Conservation (phyloP, 2,113 vertebrate genomes). For the Scytalopus superciliaris region DNA sequence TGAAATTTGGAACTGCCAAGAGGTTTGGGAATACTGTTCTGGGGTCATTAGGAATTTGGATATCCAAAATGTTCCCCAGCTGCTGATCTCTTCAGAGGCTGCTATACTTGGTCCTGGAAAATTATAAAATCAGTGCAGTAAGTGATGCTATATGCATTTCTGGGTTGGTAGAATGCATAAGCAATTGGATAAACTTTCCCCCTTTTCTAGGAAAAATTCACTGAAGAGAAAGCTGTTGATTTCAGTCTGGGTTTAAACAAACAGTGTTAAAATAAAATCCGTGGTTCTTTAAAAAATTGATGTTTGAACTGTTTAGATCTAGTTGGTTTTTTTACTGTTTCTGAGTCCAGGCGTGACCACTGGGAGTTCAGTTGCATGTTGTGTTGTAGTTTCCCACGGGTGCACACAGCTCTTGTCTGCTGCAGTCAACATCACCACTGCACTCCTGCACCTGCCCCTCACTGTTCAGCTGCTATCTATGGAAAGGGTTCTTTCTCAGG, state of each 20-base stretch:
- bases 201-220: background rate
- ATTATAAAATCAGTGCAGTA: slow-evolving; percentile 15
- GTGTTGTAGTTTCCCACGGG: background rate
- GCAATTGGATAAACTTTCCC: background rate
- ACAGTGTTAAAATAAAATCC: background rate
- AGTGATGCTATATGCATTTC: background rate
- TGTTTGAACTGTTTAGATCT: background rate
- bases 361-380: background rate
- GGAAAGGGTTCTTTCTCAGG: background rate
- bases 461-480: rapidly evolving
- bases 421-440: background rate
- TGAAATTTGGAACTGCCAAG: slow-evolving; percentile 67
- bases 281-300: background rate
- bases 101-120: slow-evolving; percentile 30
- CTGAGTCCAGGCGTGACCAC: background rate
- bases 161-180: background rate
- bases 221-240: background rate
- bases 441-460: background rate
- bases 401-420: background rate
- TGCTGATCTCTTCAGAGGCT: slow-evolving; percentile 55
- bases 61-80: slow-evolving; percentile 63
- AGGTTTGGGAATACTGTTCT: slow-evolving; percentile 57
- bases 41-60: slow-evolving; percentile 64
- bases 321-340: background rate
- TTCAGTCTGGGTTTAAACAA: background rate